These are phyloP conservation scores for Melitaea athalia DNA, from an alignment of 2,888 invertebrate species.

Conservation along the genomic window DNA sequence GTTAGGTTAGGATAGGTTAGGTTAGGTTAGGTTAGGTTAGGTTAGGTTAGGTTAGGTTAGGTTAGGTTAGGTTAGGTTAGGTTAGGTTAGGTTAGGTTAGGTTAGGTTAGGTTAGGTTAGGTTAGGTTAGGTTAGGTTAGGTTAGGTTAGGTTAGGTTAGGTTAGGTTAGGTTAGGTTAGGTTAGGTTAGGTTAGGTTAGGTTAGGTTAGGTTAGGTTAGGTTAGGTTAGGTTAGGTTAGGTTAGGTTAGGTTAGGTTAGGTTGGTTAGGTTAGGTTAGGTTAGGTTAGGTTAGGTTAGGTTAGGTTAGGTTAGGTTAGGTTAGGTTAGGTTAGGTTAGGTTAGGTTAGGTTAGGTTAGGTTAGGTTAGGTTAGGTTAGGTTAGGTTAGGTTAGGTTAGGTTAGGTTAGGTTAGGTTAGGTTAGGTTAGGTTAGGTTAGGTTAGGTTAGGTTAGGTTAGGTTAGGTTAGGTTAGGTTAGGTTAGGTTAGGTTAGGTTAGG, in stretches of 20 bases:
- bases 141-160: conserved; percentile 26
- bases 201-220: too few species aligned
- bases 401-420: conserved; percentile 3
- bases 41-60: conserved; percentile 10
- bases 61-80: conserved; percentile 8
- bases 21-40: conserved; percentile 39
- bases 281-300: conserved; percentile 28
- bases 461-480: too few species aligned
- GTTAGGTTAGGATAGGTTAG: conserved; percentile 44
- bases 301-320: conserved; percentile 26
- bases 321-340: conserved; percentile 30
- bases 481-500: conserved; percentile 46
- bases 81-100: conserved; percentile 31
- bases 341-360: conserved; percentile 31
- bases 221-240: conserved; percentile 14
- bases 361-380: conserved; percentile 31
- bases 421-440: conserved; percentile 42
- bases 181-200: conserved; percentile 16
- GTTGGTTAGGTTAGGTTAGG: conserved; percentile 29
- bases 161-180: conserved; percentile 20
- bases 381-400: conserved; percentile 23
- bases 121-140: too few species aligned
- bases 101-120: neutral
- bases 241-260: conserved; percentile 32
- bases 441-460: too few species aligned